Conservation (phyloP, 2,888 invertebrate species). For the Andrena trimmerana region DNA sequence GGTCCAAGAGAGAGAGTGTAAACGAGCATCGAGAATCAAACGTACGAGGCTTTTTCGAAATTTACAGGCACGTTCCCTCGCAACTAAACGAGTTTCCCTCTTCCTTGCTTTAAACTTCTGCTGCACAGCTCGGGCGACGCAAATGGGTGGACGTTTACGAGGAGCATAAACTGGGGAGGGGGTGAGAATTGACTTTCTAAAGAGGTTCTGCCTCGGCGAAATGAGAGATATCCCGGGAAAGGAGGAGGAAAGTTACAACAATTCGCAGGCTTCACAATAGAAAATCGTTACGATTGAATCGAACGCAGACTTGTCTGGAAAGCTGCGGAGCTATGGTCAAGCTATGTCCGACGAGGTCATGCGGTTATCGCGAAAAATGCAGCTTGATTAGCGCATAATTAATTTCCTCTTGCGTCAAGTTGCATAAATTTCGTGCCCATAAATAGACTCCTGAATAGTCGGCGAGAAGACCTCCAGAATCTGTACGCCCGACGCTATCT, state of each 20-base stretch:
- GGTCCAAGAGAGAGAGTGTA: neutral
- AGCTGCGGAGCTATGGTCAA: conserved; percentile 40
- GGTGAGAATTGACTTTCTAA: conserved; percentile 28
- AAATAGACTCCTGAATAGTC: conserved; percentile 30
- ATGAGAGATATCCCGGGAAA: conserved; percentile 68
- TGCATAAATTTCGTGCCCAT: conserved; percentile 52
- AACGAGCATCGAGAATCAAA: neutral
- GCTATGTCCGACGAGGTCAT: conserved; percentile 52
- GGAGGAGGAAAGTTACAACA: conserved; percentile 61
- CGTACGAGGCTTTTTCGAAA: neutral
- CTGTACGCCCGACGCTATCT: conserved; percentile 9
- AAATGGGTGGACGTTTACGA: conserved; percentile 19
- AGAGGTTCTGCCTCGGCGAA: conserved; percentile 67
- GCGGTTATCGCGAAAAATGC: conserved; percentile 56
- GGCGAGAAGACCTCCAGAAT: conserved; percentile 12
- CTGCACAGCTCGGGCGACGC: neutral
- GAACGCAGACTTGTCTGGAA: conserved; percentile 26
- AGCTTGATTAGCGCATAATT: conserved; percentile 56
- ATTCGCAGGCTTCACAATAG: neutral
- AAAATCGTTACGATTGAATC: conserved; percentile 12
- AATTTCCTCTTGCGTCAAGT: conserved; percentile 49
- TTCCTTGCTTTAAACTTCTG: conserved; percentile 1
- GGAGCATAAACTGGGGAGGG: neutral
- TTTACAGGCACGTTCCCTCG: neutral
- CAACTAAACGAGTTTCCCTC: neutral